These are phyloP conservation scores for Dicyrtomina minuta DNA, from an alignment of 2,888 invertebrate genomes.

Conservation along the genomic window DNA sequence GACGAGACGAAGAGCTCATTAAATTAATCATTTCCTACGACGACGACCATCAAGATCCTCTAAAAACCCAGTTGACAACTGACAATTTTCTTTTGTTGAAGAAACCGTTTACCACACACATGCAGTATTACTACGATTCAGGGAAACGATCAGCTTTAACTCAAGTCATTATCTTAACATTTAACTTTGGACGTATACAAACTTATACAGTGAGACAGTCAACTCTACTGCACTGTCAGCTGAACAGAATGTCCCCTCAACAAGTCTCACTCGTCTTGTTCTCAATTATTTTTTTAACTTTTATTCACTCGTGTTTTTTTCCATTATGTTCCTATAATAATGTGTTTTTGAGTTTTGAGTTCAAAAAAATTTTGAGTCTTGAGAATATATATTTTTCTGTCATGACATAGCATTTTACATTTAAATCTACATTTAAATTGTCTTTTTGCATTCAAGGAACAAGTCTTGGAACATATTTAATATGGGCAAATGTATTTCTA, in stretches of 20 bases:
- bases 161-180: conserved; percentile 1
- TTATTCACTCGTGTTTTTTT: background rate
- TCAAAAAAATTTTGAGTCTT: background rate
- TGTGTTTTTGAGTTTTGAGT: too few relatives aligned
- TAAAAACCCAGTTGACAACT: conserved; percentile 8
- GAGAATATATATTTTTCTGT: background rate
- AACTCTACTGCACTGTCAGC: too few relatives aligned
- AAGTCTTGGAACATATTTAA: background rate
- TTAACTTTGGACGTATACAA: conserved; percentile 7
- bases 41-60: conserved; percentile 10
- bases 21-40: conserved; percentile 27
- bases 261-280: background rate
- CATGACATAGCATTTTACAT: background rate
- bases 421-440: background rate
- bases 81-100: conserved; percentile 16
- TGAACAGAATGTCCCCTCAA: too few relatives aligned
- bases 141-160: background rate
- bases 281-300: conserved; percentile 18
- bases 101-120: background rate
- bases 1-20: background rate
- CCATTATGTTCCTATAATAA: too few relatives aligned
- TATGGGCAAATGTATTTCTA: background rate
- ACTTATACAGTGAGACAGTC: too few relatives aligned
- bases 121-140: background rate
- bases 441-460: background rate